These are phyloP conservation scores for Axinella damicornis DNA, from an alignment of 37 sponge, comb jelly and placozoan species.

Conservation along the genomic window DNA sequence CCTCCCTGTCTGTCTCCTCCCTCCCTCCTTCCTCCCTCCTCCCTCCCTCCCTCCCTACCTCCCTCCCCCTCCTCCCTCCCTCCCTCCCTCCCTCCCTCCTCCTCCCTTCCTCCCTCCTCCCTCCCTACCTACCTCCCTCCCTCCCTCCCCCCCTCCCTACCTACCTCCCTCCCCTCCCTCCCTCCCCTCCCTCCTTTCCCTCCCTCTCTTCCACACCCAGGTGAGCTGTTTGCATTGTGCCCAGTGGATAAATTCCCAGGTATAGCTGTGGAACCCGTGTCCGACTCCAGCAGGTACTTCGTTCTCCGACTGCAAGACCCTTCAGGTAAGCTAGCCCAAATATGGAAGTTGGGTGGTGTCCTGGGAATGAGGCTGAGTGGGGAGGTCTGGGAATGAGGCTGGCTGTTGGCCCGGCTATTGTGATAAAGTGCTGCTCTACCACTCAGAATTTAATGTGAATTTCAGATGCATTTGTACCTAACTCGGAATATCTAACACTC, in stretches of 20 bases:
- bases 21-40: conserved; percentile 21
- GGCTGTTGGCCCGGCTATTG: too few species aligned
- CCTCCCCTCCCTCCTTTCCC: conserved; percentile 2
- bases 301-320: conserved; percentile 80
- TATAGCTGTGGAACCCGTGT: conserved; percentile 88
- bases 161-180: not conserved
- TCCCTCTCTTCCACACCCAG: conserved; percentile 34
- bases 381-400: too few species aligned
- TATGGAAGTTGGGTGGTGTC: too few species aligned
- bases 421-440: too few species aligned
- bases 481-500: too few species aligned
- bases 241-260: conserved; percentile 93
- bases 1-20: not conserved
- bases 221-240: conserved; percentile 95
- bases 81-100: not conserved
- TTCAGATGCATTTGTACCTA: too few species aligned
- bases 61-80: not conserved
- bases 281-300: conserved; percentile 97
- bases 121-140: not conserved
- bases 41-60: not conserved
- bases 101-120: not conserved
- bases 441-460: too few species aligned
- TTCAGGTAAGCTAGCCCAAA: too few species aligned
- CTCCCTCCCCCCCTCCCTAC: not conserved
- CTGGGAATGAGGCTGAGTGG: too few species aligned